Percentiles rank a stretch among this genome's conserved stretches.
Evolutionary conservation across 2,113 vertebrate genomes (phyloP).

Genomic region (Hucho hucho): DNA sequence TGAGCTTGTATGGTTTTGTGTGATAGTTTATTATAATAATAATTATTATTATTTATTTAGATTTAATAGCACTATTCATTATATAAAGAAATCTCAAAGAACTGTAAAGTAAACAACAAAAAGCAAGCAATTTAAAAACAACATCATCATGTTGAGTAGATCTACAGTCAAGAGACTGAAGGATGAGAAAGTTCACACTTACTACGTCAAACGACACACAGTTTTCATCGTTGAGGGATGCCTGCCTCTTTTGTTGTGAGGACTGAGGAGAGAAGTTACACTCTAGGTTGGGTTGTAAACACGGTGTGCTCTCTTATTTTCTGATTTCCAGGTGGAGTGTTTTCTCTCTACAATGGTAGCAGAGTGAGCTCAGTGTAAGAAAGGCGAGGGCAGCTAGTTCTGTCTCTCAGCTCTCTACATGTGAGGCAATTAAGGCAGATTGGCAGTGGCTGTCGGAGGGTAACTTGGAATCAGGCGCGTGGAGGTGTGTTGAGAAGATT

Average conservation of each 20-base stretch:
- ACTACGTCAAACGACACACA: not conserved
- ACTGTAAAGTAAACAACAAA: too few species aligned
- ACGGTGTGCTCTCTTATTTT: not conserved
- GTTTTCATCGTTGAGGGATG: not conserved
- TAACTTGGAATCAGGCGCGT: conserved; percentile 67
- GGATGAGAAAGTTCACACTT: too few species aligned
- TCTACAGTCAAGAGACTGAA: too few species aligned
- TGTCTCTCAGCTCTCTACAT: conserved; percentile 45
- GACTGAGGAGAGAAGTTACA: conserved; percentile 48
- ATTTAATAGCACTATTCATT: too few species aligned
- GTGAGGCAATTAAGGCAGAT: conserved; percentile 64
- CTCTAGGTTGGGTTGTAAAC: not conserved
- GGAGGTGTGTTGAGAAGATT: conserved; percentile 60
- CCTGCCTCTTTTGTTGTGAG: not conserved
- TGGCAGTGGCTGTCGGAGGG: conserved; percentile 55
- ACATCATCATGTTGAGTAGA: too few species aligned
- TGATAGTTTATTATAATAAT: not conserved
- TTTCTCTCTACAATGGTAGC: conserved; percentile 17
- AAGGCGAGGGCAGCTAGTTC: conserved; percentile 37
- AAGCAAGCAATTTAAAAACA: too few species aligned
- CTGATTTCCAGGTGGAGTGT: conserved; percentile 41
- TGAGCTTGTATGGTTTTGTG: not conserved
- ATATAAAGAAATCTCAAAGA: too few species aligned
- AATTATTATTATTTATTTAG: too few species aligned
- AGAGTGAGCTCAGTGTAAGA: conserved; percentile 26